A percentile compares a stretch with the other conserved stretches of the same genome.
phyloP scores from a whole-genome alignment of 2,113 vertebrate species.

The Silurus meridionalis region DNA sequence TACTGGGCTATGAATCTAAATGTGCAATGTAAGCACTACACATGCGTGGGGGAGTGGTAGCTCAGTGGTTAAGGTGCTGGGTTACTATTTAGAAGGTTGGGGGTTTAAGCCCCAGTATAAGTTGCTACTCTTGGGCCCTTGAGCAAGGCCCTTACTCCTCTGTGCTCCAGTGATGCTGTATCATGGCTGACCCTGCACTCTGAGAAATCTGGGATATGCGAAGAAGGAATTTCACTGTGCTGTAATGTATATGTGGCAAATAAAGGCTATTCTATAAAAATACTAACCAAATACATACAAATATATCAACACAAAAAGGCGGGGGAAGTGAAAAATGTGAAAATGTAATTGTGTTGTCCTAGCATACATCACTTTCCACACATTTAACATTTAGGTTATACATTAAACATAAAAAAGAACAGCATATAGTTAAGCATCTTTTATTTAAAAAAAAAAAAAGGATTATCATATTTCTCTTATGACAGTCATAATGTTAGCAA shows the following conservation, averaged over 20 bases:
- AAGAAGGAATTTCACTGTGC: too few relatives aligned
- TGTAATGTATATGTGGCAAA: too few relatives aligned
- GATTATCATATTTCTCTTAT: neutral
- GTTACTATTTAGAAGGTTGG: too few relatives aligned
- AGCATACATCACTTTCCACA: neutral
- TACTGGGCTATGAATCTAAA: neutral
- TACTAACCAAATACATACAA: neutral
- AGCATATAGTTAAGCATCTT: neutral
- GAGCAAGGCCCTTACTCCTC: too few relatives aligned
- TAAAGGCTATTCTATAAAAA: neutral
- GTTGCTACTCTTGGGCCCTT: too few relatives aligned
- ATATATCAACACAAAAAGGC: neutral
- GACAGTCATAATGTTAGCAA: neutral
- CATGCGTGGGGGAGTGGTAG: too few relatives aligned
- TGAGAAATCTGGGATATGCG: too few relatives aligned
- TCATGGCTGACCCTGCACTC: too few relatives aligned
- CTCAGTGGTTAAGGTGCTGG: too few relatives aligned
- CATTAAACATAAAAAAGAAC: neutral
- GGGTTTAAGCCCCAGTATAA: too few relatives aligned
- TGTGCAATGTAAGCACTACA: neutral
- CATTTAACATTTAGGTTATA: neutral
- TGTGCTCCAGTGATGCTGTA: too few relatives aligned
- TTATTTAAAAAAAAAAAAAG: neutral
- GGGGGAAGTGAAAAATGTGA: neutral
- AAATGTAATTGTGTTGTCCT: neutral